Evolutionary conservation across 1,140 invertebrate genomes (phyloP).

Genomic region (Trichoplusia ni): DNA sequence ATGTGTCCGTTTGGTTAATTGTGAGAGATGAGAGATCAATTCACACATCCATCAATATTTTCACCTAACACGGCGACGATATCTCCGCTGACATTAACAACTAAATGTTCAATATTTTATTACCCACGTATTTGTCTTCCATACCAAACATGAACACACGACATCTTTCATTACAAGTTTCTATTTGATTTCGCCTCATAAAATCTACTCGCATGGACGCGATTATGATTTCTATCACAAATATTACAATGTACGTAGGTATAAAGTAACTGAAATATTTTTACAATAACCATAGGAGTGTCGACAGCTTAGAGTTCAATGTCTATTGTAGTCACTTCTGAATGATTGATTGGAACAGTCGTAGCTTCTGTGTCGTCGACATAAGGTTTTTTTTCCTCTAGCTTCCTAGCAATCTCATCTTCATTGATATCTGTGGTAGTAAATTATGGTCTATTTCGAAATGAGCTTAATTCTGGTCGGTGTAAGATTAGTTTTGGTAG

Average conservation of each 20-base stretch:
- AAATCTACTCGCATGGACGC: slow-evolving; percentile 69
- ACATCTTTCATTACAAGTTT: slow-evolving; percentile 81
- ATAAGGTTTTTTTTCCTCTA: slow-evolving; percentile 44
- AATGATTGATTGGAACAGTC: not conserved
- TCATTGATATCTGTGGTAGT: slow-evolving; percentile 50
- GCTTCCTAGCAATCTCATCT: slow-evolving; percentile 35
- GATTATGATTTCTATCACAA: slow-evolving; percentile 80
- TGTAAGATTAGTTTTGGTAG: slow-evolving; percentile 28
- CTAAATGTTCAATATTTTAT: slow-evolving; percentile 77
- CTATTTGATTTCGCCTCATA: slow-evolving; percentile 80
- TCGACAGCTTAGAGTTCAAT: slow-evolving; percentile 44
- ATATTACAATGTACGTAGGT: slow-evolving; percentile 72
- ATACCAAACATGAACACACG: slow-evolving; percentile 71
- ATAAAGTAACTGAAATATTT: slow-evolving; percentile 44
- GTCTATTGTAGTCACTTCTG: slow-evolving; percentile 13
- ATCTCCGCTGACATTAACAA: slow-evolving; percentile 65
- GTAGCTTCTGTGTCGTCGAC: slow-evolving; percentile 22
- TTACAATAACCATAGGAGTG: slow-evolving; percentile 36
- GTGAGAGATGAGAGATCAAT: slow-evolving; percentile 28
- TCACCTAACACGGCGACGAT: slow-evolving; percentile 54
- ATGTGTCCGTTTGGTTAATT: slow-evolving; percentile 4
- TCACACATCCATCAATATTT: slow-evolving; percentile 42
- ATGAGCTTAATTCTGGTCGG: slow-evolving; percentile 39
- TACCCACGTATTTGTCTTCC: slow-evolving; percentile 71
- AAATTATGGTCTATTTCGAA: slow-evolving; percentile 36